Percentiles rank a stretch among this genome's conserved stretches.
Conservation (phyloP, 2,113 vertebrate species). For the Bubalus kerabau region DNA sequence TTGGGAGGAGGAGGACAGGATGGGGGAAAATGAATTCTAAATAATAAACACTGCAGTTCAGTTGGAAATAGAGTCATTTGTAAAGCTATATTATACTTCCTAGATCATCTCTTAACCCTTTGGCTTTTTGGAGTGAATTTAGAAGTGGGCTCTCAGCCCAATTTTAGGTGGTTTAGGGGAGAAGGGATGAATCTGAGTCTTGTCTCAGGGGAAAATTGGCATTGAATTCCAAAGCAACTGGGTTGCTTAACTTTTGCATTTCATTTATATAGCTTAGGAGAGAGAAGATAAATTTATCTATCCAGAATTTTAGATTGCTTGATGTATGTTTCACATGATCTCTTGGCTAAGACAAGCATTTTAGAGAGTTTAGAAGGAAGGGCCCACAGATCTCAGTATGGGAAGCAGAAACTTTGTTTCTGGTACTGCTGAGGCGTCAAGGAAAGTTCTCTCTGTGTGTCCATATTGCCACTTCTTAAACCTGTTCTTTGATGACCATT, state of each 20-base stretch:
- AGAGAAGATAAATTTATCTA: constrained; percentile 42
- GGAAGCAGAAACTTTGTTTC: not conserved
- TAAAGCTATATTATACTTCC: constrained; percentile 69
- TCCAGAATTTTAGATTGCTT: constrained; percentile 18
- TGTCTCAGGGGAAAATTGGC: constrained; percentile 38
- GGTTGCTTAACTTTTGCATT: constrained; percentile 71
- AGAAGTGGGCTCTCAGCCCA: constrained; percentile 59
- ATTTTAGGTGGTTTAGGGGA: constrained; percentile 44
- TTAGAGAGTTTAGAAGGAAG: constrained; percentile 30
- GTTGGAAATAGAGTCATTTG: constrained; percentile 73
- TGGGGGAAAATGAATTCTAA: constrained; percentile 65
- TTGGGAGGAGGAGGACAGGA: not conserved
- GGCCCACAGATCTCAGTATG: not conserved
- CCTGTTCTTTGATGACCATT: not conserved
- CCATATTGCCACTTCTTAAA: not conserved
- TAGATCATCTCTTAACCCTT: constrained; percentile 72
- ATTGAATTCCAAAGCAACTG: constrained; percentile 36
- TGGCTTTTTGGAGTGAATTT: constrained; percentile 65
- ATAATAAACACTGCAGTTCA: constrained; percentile 71
- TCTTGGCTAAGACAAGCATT: constrained; percentile 36
- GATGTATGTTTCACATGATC: constrained; percentile 30
- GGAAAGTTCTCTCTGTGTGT: not conserved
- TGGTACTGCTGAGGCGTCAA: not conserved
- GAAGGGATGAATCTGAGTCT: constrained; percentile 35
- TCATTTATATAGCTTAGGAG: constrained; percentile 70